phyloP scores from a whole-genome alignment of 2,888 invertebrate genomes.

The Nomada goodeniana region DNA sequence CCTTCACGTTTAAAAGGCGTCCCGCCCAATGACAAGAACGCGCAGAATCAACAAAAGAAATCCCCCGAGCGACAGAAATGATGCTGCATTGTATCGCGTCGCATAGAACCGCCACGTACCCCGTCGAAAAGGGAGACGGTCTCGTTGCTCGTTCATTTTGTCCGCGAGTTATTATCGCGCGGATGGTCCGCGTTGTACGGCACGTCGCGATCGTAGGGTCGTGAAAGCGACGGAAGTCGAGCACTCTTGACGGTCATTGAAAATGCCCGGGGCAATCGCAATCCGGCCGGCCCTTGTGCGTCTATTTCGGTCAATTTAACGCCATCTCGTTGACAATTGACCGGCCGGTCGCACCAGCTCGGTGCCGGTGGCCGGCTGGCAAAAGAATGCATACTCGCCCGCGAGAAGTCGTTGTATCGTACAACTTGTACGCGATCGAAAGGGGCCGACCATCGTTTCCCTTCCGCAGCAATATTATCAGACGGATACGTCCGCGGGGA shows the following conservation, averaged over 20 bases:
- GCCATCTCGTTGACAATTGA: slow-evolving; percentile 73
- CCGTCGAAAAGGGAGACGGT: slow-evolving; percentile 5
- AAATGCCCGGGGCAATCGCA: slow-evolving; percentile 66
- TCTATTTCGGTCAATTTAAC: slow-evolving; percentile 76
- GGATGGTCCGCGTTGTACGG: slow-evolving; percentile 8
- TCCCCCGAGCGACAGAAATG: slow-evolving; percentile 26
- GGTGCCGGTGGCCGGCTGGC: slow-evolving; percentile 13
- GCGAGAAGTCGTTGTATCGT: slow-evolving; percentile 52
- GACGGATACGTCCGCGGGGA: not conserved
- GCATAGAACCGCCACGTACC: not conserved
- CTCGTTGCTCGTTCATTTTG: slow-evolving; percentile 36
- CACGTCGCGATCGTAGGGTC: slow-evolving; percentile 36
- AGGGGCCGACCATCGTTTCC: slow-evolving; percentile 23
- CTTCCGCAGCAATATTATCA: not conserved
- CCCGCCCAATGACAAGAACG: not conserved
- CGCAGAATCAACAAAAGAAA: slow-evolving; percentile 8
- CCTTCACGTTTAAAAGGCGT: not conserved
- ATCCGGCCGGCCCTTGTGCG: slow-evolving; percentile 63
- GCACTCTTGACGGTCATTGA: slow-evolving; percentile 69
- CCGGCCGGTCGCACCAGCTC: slow-evolving; percentile 17
- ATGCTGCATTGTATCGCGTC: slow-evolving; percentile 24
- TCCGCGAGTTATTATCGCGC: slow-evolving; percentile 38
- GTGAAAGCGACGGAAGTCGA: slow-evolving; percentile 72
- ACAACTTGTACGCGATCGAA: slow-evolving; percentile 49
- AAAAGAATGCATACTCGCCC: slow-evolving; percentile 60